Evolutionary conservation across 1,140 invertebrate species (phyloP).

Genomic region (Physella acuta): DNA sequence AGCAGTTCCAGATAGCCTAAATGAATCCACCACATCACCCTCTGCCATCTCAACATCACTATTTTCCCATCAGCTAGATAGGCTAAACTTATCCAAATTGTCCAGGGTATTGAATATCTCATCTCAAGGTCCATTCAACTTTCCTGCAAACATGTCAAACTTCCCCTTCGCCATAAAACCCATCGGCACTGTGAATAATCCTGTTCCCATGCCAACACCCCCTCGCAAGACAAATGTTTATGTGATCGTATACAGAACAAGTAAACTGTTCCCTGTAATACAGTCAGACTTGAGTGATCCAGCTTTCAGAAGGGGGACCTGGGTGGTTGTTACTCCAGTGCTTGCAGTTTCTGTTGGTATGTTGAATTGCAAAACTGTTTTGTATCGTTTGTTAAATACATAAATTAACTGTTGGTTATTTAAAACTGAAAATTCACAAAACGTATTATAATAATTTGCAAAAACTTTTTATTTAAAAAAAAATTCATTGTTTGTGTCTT

Average conservation of each 20-base stretch:
- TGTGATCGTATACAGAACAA: conserved; percentile 50
- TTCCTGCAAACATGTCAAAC: no score
- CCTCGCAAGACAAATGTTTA: conserved; percentile 34
- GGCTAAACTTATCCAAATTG: conserved; percentile 14
- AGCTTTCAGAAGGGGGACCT: conserved; percentile 33
- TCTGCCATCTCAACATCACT: no score
- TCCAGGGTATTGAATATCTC: conserved; percentile 10
- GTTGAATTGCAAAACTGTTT: no score
- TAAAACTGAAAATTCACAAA: no score
- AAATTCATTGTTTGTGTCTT: no score
- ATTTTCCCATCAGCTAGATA: no score
- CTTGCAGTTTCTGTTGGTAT: conserved; percentile 46
- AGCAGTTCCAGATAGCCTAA: no score
- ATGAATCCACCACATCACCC: no score
- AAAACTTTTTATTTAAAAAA: no score
- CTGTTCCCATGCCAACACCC: not conserved
- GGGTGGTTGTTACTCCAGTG: conserved; percentile 42
- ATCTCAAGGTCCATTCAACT: conserved; percentile 1
- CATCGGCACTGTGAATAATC: not conserved
- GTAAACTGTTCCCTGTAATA: conserved; percentile 49
- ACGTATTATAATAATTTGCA: no score
- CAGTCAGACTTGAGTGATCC: conserved; percentile 34
- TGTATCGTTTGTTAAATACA: no score
- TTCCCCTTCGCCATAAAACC: conserved; percentile 4
- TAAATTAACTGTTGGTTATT: no score